Conservation (phyloP, 2,113 vertebrate genomes). For the Perca fluviatilis region DNA sequence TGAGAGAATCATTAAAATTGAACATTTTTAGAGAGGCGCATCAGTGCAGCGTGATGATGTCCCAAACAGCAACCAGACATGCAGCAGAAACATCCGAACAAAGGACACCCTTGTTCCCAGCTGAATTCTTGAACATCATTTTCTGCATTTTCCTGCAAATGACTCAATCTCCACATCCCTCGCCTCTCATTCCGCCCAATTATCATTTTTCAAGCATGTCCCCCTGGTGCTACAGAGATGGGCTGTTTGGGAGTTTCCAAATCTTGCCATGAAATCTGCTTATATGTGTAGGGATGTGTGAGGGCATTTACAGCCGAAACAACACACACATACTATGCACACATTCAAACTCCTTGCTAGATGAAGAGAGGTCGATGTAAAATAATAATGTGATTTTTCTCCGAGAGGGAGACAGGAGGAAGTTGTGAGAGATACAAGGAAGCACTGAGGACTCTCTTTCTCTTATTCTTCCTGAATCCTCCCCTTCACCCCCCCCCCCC, state of each 20-base stretch:
- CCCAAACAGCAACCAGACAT: slow-evolving; percentile 67
- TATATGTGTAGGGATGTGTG: slow-evolving; percentile 1
- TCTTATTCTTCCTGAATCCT: slow-evolving; percentile 40
- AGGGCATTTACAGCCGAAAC: neutral
- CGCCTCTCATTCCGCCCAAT: slow-evolving; percentile 73
- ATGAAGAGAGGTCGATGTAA: neutral
- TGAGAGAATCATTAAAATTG: slow-evolving; percentile 26
- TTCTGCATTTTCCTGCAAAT: slow-evolving; percentile 81
- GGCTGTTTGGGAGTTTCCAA: slow-evolving; percentile 60
- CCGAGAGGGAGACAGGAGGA: slow-evolving; percentile 27
- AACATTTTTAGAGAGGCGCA: slow-evolving; percentile 58
- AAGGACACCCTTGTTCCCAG: slow-evolving; percentile 72
- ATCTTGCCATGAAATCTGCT: slow-evolving; percentile 49
- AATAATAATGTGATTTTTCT: slow-evolving; percentile 37
- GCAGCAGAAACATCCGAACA: slow-evolving; percentile 63
- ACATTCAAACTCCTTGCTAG: neutral
- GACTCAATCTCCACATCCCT: slow-evolving; percentile 78
- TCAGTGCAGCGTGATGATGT: slow-evolving; percentile 62
- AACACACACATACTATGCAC: neutral
- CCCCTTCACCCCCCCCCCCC: too few relatives aligned
- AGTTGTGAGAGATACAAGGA: slow-evolving; percentile 58
- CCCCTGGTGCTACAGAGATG: slow-evolving; percentile 46
- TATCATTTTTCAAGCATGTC: slow-evolving; percentile 70
- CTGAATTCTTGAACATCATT: slow-evolving; percentile 80
- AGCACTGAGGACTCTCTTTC: slow-evolving; percentile 55